Conservation (phyloP, 64 coral and sea anemone species). For the Hydrozoanthus tunicans region DNA sequence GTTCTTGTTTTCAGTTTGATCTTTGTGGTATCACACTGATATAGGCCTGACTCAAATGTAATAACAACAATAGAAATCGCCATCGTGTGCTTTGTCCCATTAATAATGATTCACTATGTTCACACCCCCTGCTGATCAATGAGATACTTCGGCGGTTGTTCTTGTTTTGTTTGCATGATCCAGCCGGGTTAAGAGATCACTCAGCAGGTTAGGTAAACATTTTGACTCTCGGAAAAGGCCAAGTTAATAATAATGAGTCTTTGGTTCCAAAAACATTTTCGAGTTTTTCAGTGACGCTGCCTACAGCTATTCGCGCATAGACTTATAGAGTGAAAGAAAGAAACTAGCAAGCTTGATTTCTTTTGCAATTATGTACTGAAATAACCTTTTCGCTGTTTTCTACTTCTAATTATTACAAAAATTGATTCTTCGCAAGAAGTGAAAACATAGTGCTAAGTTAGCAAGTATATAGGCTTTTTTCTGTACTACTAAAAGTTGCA, state of each 20-base stretch:
- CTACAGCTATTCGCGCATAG: not conserved
- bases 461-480: too few species aligned
- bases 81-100: too few species aligned
- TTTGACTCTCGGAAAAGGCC: not conserved
- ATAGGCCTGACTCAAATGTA: not conserved
- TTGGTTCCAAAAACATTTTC: not conserved
- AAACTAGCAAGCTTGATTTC: too few species aligned
- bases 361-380: too few species aligned
- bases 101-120: not conserved
- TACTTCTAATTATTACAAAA: too few species aligned
- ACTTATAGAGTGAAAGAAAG: not conserved
- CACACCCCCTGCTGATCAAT: constrained; percentile 35
- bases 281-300: not conserved
- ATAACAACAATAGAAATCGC: not conserved
- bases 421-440: too few species aligned
- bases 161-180: not conserved
- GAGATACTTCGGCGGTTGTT: not conserved
- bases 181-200: constrained; percentile 16
- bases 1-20: not conserved
- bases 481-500: too few species aligned
- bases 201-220: not conserved
- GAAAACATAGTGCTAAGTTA: too few species aligned
- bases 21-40: not conserved
- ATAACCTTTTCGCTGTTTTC: too few species aligned
- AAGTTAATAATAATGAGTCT: not conserved